These are phyloP conservation scores for Eupeodes latifasciatus DNA, from an alignment of 2,888 invertebrate genomes.

Conservation along the genomic window DNA sequence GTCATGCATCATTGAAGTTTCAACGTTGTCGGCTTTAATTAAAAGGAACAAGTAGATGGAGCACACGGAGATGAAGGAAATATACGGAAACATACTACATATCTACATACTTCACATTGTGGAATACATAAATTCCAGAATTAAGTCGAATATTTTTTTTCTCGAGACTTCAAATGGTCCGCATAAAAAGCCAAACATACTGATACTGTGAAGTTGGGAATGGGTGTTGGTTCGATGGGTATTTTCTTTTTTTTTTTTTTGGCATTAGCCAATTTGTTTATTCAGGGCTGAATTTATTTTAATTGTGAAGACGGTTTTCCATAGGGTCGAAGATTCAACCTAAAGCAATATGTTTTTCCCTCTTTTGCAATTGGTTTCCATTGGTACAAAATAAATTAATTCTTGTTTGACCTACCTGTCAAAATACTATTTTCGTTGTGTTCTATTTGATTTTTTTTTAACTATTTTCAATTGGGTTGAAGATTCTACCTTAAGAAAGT, in stretches of 20 bases:
- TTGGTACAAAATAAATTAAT: too few species aligned
- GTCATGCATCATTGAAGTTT: slow-evolving; percentile 58
- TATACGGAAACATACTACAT: not conserved
- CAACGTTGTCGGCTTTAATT: slow-evolving; percentile 66
- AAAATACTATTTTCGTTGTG: too few species aligned
- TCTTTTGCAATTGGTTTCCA: too few species aligned
- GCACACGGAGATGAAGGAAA: slow-evolving; percentile 15
- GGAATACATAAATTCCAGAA: slow-evolving; percentile 50
- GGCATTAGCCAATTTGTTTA: not conserved
- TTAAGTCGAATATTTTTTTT: slow-evolving; percentile 36
- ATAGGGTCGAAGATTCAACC: too few species aligned
- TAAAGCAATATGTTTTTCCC: too few species aligned
- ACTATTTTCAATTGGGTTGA: too few species aligned
- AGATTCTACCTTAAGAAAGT: too few species aligned
- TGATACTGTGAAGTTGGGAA: slow-evolving; percentile 12
- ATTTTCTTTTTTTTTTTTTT: slow-evolving; percentile 15
- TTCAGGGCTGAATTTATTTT: slow-evolving; percentile 28
- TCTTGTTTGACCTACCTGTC: too few species aligned
- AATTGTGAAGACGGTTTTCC: not conserved
- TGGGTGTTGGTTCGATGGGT: slow-evolving; percentile 38
- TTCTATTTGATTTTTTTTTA: too few species aligned
- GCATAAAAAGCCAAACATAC: slow-evolving; percentile 50
- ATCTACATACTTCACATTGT: not conserved
- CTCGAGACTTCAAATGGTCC: slow-evolving; percentile 29
- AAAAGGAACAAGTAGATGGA: slow-evolving; percentile 47